phyloP scores from a whole-genome alignment of 2,113 vertebrate species.

The Eubucco bourcierii region DNA sequence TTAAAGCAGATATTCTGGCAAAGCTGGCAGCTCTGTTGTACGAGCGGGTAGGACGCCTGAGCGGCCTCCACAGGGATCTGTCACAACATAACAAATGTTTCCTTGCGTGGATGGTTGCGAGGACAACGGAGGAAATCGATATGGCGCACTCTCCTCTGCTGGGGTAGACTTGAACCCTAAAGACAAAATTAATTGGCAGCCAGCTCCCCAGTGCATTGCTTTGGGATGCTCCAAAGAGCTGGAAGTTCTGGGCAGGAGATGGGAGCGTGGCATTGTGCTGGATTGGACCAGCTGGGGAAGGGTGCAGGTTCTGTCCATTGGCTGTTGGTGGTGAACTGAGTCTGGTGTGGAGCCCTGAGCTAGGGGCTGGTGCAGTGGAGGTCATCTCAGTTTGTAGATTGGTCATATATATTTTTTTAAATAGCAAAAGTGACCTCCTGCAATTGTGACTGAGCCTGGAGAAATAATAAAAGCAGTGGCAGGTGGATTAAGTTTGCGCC shows the following conservation, averaged over 20 bases:
- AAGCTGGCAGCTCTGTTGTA: neutral
- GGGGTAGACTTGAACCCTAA: neutral
- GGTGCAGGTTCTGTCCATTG: neutral
- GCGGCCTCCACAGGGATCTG: neutral
- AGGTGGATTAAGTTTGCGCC: neutral
- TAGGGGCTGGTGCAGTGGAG: neutral
- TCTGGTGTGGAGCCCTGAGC: neutral
- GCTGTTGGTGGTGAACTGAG: neutral
- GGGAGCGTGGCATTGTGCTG: rapidly evolving
- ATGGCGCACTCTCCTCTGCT: neutral
- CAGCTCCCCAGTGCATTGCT: neutral
- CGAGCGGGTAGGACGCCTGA: neutral
- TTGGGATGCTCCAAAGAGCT: neutral
- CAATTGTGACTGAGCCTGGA: neutral
- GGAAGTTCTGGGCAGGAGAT: neutral
- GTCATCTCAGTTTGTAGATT: neutral
- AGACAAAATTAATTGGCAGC: neutral
- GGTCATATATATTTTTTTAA: neutral
- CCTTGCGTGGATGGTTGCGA: neutral
- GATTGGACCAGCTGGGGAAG: neutral
- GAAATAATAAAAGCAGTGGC: neutral
- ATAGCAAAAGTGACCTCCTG: neutral
- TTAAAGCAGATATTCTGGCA: slow-evolving; percentile 17
- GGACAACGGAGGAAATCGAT: neutral
- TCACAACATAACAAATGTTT: neutral